Evolutionary conservation across 2,888 invertebrate species (phyloP), one percentile per base, ranked within the genome.

Genomic region (Agrotis segetum): DNA sequence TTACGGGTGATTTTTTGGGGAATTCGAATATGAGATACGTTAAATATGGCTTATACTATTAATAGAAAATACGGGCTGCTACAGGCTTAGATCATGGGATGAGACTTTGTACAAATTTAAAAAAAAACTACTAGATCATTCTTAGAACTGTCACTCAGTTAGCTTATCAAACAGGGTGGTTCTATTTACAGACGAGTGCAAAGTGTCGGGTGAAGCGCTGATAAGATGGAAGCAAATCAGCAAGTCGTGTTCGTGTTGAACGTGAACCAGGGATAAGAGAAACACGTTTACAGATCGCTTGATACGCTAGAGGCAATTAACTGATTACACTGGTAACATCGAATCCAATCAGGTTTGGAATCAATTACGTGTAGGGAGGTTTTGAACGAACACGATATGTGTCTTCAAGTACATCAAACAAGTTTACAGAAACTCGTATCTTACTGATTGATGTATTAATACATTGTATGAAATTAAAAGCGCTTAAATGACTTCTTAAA

Each of bases 271-370:
- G n/a, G 44, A 60, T 64, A 64, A 49, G 29, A 19, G n/a, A 75
- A 69, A 81, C 81, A 29, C 59, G 79, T 79, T 82, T 52, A 58
- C 61, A 75, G 62, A 82, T 75, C 21, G 59, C 40, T 52, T 55
- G 82, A 69, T 75, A 71, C 44, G 56, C 59, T 69, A 29, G 6
- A 67, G 47, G 80, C 71, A 79, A 83, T 83, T 81, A 83, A 83
- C 80, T 83, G 81, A 79, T 81, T 71, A 70, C 59, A 44, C 19
- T 62, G 83, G 79, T 79, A 68, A 66, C 56, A 75, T 79, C 78
- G 40, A 64, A 62, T 64, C 66, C 65, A 79, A 72, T 79, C 80
- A 68, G 53, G 71, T 74, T 59, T 52, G 44, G 19, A 65, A 40
- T 52, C 53, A 67, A 65, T 16, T 62, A 66, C 49, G 21, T 47